A percentile compares a stretch with the other conserved stretches of the same genome.
These are phyloP conservation scores for Epizoanthus illoricatus DNA, from an alignment of 92 coral and sea anemone species.

Conservation along the genomic window DNA sequence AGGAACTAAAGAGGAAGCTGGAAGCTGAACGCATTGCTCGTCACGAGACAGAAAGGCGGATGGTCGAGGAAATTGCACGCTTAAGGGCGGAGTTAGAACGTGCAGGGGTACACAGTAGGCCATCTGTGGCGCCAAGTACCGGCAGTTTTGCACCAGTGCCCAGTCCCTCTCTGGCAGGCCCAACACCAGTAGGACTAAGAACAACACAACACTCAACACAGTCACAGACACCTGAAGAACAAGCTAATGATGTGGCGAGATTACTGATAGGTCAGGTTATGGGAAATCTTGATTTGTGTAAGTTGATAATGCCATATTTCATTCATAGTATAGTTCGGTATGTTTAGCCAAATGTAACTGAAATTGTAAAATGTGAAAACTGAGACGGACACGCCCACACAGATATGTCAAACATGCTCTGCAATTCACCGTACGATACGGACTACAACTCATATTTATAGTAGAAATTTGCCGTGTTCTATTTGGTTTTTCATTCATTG, in stretches of 20 bases:
- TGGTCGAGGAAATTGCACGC: constrained; percentile 60
- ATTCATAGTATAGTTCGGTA: too few species aligned
- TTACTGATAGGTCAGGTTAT: constrained; percentile 49
- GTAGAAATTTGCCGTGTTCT: not conserved
- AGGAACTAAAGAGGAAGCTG: constrained; percentile 57
- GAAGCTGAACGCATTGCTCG: constrained; percentile 53
- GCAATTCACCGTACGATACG: too few species aligned
- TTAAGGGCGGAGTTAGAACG: constrained; percentile 57
- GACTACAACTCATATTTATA: too few species aligned
- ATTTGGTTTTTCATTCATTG: not conserved
- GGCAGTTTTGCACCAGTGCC: constrained; percentile 14
- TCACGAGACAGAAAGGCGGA: constrained; percentile 50
- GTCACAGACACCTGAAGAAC: constrained; percentile 29
- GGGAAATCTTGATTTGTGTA: constrained; percentile 51
- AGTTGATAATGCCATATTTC: not conserved
- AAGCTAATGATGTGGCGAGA: constrained; percentile 42
- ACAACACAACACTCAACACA: constrained; percentile 27
- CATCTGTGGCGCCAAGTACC: not conserved
- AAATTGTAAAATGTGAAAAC: too few species aligned
- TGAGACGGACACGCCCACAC: too few species aligned
- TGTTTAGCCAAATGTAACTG: too few species aligned
- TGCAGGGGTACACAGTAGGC: constrained; percentile 2
- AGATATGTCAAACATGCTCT: too few species aligned
- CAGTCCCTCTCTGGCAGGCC: constrained; percentile 31
- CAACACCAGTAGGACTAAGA: constrained; percentile 40